A percentile compares a stretch with the other conserved stretches of the same genome.
These are phyloP conservation scores for Platycercus adscitus DNA, from an alignment of 2,113 vertebrate species.

Conservation along the genomic window DNA sequence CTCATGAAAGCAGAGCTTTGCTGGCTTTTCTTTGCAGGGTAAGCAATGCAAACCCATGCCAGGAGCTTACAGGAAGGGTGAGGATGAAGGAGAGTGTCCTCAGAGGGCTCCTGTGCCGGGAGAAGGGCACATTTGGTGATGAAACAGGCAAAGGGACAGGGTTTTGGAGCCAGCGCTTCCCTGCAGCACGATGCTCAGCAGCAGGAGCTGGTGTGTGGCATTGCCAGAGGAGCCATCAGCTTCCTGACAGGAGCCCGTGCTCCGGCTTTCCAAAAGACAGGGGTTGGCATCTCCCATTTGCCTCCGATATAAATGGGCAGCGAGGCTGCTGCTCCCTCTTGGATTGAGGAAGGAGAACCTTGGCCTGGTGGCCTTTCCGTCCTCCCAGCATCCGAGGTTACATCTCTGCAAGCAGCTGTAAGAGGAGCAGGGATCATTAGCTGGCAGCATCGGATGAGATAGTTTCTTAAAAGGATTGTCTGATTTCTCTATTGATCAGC, in stretches of 20 bases:
- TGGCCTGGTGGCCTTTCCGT: not conserved
- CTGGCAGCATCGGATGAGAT: constrained; percentile 56
- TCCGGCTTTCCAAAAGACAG: not conserved
- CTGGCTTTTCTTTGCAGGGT: not conserved
- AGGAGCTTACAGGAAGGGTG: not conserved
- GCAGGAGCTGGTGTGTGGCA: rapidly evolving
- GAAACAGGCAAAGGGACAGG: not conserved
- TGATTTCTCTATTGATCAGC: constrained; percentile 75
- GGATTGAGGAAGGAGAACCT: not conserved
- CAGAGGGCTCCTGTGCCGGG: not conserved
- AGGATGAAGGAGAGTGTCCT: not conserved
- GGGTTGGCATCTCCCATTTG: not conserved
- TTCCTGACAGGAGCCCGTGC: not conserved
- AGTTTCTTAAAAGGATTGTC: constrained; percentile 77
- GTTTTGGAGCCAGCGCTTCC: not conserved
- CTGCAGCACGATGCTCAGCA: not conserved
- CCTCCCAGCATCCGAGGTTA: not conserved
- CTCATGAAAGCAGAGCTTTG: not conserved
- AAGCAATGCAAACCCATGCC: not conserved
- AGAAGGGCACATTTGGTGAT: not conserved
- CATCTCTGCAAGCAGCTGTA: not conserved
- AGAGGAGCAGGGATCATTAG: constrained; percentile 53
- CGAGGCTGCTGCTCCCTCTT: rapidly evolving
- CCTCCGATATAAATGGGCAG: not conserved
- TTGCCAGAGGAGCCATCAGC: not conserved